Base-by-base conservation (phyloP, 2,888 invertebrate species). In the Microchrysa polita region DNA sequence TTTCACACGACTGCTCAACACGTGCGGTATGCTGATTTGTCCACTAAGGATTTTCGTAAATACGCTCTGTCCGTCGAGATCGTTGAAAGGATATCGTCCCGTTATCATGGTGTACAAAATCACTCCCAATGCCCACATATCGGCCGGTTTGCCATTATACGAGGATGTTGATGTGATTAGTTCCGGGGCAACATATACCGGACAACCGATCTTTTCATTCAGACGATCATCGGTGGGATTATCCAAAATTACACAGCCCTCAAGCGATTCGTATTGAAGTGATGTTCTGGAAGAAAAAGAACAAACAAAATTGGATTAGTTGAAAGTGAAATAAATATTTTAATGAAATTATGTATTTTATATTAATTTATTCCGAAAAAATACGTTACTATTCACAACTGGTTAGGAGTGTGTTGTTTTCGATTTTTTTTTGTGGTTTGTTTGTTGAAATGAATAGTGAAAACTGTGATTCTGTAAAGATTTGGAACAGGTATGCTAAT, bases 11-110 rank as follows among this genome's bases (percentile, higher is more conserved):
- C 93, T 89, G 74, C 94, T 93, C 76, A 96, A 84, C 80, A 90
- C 90, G 80, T 94, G 94, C 34, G 96, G 95, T 78, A 96, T 91
- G 73, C 90, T 89, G 86, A 92, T 95, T 83, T 91, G 90, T 1
- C 95, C 95, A 73, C 93, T 89, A 5, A 94, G 91, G 80, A 96
- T 96, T 87, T 95, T 95, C 77, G 92, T 91, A 86, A 97, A 96
- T 74, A 97, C 87, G 67, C 91, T 71, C 44, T 67, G 61, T 14
- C 55, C 63, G 12, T 60, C 53, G 14, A 34, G 10, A 63, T 69
- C 74, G 40, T 42, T 63, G 74, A 84, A 84, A n/a, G 84, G 84
- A 78, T 84, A 84, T 74, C 82, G 82, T 1, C 84, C 84, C 44
- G 83, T 82, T 1, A 84, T 79, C 82, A 84, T 83, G 1, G 84